A percentile compares a stretch with the other conserved stretches of the same genome.
Conservation (phyloP, 2,113 vertebrate genomes). For the Passer domesticus region DNA sequence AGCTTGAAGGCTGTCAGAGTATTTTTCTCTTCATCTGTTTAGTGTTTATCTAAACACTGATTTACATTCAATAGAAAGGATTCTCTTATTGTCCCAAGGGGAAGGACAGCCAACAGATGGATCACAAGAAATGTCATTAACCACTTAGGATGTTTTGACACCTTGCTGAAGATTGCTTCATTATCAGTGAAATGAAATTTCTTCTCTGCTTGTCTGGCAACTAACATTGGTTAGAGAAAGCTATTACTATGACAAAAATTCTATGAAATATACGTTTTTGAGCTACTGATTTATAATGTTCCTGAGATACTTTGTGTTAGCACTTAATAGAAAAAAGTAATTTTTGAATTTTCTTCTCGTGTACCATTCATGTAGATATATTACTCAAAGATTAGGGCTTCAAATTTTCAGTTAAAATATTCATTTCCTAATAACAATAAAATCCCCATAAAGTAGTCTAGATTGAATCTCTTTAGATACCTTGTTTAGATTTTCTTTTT, state of each 20-base stretch:
- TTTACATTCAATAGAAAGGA: constrained; percentile 18
- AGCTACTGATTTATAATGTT: neutral
- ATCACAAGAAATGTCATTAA: constrained; percentile 7
- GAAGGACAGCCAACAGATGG: neutral
- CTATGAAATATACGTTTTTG: neutral
- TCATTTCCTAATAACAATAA: neutral
- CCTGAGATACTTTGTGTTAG: neutral
- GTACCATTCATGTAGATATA: neutral
- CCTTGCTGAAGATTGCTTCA: constrained; percentile 21
- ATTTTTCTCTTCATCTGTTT: neutral
- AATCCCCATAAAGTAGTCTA: neutral
- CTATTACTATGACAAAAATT: neutral
- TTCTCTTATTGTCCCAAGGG: neutral
- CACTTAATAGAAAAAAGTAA: neutral
- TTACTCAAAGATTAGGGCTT: neutral
- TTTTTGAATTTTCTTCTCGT: neutral
- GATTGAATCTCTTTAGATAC: neutral
- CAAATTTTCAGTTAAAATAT: neutral
- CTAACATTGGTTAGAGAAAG: neutral
- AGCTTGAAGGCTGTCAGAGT: neutral
- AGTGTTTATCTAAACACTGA: constrained; percentile 2
- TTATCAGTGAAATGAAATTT: neutral
- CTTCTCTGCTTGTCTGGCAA: neutral
- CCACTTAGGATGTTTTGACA: neutral
- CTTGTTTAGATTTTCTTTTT: neutral